Base-by-base conservation (phyloP, 2,797 vertebrate genomes). In the Poeciliopsis turneri region DNA sequence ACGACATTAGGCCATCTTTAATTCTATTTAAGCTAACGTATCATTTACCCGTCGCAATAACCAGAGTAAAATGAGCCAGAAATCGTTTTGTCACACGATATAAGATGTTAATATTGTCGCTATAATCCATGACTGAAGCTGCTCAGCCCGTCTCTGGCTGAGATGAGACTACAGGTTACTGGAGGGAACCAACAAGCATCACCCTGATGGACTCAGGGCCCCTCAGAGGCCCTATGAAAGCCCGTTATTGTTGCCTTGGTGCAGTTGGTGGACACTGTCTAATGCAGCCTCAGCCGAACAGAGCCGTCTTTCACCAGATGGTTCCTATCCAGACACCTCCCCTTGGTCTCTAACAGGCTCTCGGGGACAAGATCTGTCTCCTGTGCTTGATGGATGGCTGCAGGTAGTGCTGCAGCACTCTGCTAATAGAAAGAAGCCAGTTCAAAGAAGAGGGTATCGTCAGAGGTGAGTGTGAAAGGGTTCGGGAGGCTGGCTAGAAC, bases 341-440 rank as follows among this genome's bases (percentile, higher is more conserved):
- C 68, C n/a, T 74, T 16, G 30, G 84, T 89, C 86, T 88, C 87
- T 88, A 81, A 81, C 90, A 72, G 76, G 72, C 88, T 90, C 87
- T 84, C 70, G 74, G 92, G 91, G 89, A 91, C 87, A 33, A 28
- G 82, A 74, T 66, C 83, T 84, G 91, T 92, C 91, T 92, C 82
- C 83, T 75, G 85, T 84, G 87, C 81, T 84, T 90, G 90, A 92
- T 92, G 83, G 91, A 93, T 93, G 90, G 88, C 85, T 90, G 84
- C 88, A 92, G 87, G 91, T 91, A 91, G 91, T 84, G 53, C 87
- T 49, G 71, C 1, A 13, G 72, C 69, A 81, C 79, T 81, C 75
- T 68, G 78, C 36, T 78, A 87, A 86, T 78, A 77, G 64, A 84
- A 75, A 72, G 69, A 77, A 75, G 76, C 43, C 59, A 70, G 74